Evolutionary conservation across 2,888 invertebrate genomes (phyloP), one percentile per base, ranked within the genome.

Genomic region (Pseudanteris insignis): DNA sequence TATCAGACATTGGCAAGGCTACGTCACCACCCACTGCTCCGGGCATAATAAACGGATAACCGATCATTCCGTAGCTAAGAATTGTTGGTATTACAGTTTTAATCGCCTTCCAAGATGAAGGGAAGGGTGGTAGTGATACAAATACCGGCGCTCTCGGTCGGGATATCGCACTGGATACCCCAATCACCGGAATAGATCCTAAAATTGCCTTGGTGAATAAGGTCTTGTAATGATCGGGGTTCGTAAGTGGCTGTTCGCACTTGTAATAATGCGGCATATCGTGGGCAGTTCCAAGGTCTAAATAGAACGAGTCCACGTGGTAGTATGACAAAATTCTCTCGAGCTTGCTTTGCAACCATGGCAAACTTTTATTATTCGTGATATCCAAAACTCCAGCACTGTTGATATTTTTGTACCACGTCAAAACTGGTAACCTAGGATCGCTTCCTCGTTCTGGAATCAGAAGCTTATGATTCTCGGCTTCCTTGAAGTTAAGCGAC

Each of bases 21-120:
- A 89, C 89, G 70, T 94, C 94, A 0, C 95, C 97, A 0, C 97
- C 97, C 0, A 97, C 92, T 2, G 95, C 91, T 0, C 96, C 96
- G 0, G 96, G 94, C 83, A 96, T 88, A 30, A 96, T 86, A 70
- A 96, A 96, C 0, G 95, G 95, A 80, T 91, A 96, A 0, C 97
- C 97, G 38, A 93, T 88, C 12, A 96, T 86, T 0, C 96, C 95
- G 67, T 96, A 90, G 0, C 90, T 91, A 12, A 95, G 80, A 51
- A 94, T 89, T 0, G 94, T 91, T 0, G 96, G 94, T 68, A 97
- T 90, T 0, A 96, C 88, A 5, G 88, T 86, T 60, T 86, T 85
- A 10, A 94, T 81, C 0, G 92, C 93, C 40, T 88, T 88, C 97
- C 97, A 97, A 0, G 90, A 88, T 0, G 95, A 92, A 59, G 92